Conservation (phyloP, 2,113 vertebrate species). For the Clarias macrocephalus region DNA sequence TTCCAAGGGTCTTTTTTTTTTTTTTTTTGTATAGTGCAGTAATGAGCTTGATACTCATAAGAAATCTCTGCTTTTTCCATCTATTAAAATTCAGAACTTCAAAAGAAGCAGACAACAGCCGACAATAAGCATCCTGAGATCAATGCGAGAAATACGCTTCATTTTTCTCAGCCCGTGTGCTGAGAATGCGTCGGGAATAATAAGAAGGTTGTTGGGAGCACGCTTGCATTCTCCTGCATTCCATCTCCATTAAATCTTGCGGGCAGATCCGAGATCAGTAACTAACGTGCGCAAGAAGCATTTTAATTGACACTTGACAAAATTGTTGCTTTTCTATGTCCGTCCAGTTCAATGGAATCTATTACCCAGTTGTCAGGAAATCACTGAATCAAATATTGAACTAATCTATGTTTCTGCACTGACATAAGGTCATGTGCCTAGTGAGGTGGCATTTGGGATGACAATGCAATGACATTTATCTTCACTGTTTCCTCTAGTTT, state of each 20-base stretch:
- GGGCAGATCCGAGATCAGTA: not conserved
- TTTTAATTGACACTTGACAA: not conserved
- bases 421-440: slow-evolving; percentile 10
- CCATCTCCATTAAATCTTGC: not conserved
- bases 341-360: not conserved
- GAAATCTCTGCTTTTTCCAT: not conserved
- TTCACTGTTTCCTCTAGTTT: slow-evolving; percentile 16
- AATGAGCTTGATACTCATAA: not conserved
- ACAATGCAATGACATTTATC: slow-evolving; percentile 24
- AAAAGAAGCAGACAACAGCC: slow-evolving; percentile 13
- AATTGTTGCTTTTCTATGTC: not conserved
- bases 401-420: slow-evolving; percentile 30
- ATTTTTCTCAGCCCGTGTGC: not conserved
- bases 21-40: not conserved
- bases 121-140: not conserved
- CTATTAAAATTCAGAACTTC: not conserved
- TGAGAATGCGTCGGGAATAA: not conserved
- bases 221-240: not conserved
- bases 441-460: slow-evolving; percentile 23
- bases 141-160: not conserved
- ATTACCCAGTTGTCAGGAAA: not conserved
- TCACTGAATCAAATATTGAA: slow-evolving; percentile 9
- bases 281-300: not conserved
- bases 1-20: not conserved
- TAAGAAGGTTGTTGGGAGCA: not conserved